These are phyloP conservation scores for Microcebus ravelobensis DNA, from an alignment of 2,113 vertebrate species.

Conservation along the genomic window DNA sequence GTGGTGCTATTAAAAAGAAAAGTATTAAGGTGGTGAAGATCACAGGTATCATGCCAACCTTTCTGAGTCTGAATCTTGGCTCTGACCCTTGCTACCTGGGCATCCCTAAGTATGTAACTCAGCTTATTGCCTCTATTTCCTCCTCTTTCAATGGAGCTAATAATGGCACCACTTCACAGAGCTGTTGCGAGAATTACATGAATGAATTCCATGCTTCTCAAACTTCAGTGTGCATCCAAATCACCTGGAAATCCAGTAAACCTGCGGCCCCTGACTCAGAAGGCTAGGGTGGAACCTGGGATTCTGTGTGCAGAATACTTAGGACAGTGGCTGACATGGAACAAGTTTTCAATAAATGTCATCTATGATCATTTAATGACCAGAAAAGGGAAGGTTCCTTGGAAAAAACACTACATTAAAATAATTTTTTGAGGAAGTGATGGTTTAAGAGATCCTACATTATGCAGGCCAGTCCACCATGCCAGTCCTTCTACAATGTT, in stretches of 20 bases:
- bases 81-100: not conserved
- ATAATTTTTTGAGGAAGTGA: not conserved
- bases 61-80: not conserved
- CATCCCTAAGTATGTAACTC: not conserved
- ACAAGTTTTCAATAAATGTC: not conserved
- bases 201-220: not conserved
- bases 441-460: not conserved
- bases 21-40: not conserved
- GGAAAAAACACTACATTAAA: not conserved
- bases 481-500: not conserved
- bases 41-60: not conserved
- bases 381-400: not conserved
- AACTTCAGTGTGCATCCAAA: not conserved
- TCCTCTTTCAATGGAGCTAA: not conserved
- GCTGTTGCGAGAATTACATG: not conserved
- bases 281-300: not conserved
- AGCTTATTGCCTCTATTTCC: not conserved
- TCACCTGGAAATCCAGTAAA: not conserved
- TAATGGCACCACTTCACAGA: not conserved
- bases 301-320: not conserved
- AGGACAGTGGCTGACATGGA: not conserved
- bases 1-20: not conserved
- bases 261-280: not conserved
- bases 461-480: not conserved
- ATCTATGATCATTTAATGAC: not conserved